Percentiles rank a stretch among this genome's conserved stretches.
Evolutionary conservation across 2,797 vertebrate species (phyloP).

Genomic region (Gallinago nigripennis): DNA sequence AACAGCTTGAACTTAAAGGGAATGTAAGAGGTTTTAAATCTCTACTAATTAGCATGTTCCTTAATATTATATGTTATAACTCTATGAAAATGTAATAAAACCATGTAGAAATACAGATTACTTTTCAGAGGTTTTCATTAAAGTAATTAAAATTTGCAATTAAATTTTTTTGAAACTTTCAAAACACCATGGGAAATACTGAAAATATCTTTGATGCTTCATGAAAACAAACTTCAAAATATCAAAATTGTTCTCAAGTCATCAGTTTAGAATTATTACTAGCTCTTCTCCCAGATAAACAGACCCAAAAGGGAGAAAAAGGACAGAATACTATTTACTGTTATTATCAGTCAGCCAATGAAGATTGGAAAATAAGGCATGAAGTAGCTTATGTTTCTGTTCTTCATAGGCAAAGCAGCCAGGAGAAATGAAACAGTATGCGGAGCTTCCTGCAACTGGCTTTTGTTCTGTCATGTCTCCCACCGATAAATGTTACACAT

Average conservation of each 20-base stretch:
- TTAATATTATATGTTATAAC: background rate
- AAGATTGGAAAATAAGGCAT: background rate
- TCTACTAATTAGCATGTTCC: background rate
- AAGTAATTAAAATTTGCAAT: background rate
- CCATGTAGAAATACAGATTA: background rate
- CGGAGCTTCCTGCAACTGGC: background rate
- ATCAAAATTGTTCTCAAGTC: background rate
- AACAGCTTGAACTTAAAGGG: background rate
- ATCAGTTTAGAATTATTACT: background rate
- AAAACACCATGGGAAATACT: background rate
- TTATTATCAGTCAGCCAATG: background rate
- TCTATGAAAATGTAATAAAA: background rate
- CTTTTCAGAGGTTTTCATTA: background rate
- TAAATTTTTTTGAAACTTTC: background rate
- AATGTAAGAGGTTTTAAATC: background rate
- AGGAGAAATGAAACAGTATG: background rate
- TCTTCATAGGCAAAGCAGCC: background rate
- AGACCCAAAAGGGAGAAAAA: background rate
- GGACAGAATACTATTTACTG: background rate
- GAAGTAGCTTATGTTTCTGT: background rate
- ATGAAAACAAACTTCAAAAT: background rate
- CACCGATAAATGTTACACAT: background rate
- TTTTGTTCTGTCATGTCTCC: background rate
- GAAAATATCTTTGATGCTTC: background rate
- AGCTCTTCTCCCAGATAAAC: background rate